Conservation (phyloP, 2,888 invertebrate species). For the Tridacna crocea region DNA sequence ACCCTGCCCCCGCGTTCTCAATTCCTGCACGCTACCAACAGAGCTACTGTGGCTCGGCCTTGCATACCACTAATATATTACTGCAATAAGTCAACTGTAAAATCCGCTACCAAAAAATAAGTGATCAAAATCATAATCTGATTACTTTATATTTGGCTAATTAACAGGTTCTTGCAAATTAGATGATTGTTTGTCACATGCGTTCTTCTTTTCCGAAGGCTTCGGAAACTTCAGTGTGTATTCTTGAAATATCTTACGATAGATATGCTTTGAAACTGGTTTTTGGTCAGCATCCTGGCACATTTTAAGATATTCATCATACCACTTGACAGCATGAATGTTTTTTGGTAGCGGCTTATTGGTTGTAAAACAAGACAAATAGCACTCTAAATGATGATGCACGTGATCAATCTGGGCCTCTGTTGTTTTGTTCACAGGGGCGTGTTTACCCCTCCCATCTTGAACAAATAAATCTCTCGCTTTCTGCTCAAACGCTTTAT, state of each 20-base stretch:
- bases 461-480: slow-evolving; percentile 54
- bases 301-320: slow-evolving; percentile 44
- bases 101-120: no score
- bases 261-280: slow-evolving; percentile 58
- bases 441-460: slow-evolving; percentile 56
- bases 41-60: no score
- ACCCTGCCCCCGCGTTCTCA: no score
- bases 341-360: slow-evolving; percentile 50
- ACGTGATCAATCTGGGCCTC: slow-evolving; percentile 46
- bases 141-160: background rate
- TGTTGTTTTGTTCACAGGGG: slow-evolving; percentile 55
- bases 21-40: no score
- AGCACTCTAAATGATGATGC: slow-evolving; percentile 48
- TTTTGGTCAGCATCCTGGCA: slow-evolving; percentile 38
- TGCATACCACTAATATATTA: no score
- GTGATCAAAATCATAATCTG: background rate
- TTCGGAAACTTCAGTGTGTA: slow-evolving; percentile 42
- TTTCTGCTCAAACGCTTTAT: slow-evolving; percentile 57
- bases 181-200: background rate
- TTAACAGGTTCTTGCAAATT: background rate
- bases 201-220: slow-evolving; percentile 37
- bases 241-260: slow-evolving; percentile 57
- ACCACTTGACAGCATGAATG: slow-evolving; percentile 60
- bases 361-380: slow-evolving; percentile 35
- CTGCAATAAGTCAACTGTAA: no score